Evolutionary conservation across 2,797 vertebrate genomes (phyloP), one percentile per base, ranked within the genome.

Genomic region (Scleropages formosus): DNA sequence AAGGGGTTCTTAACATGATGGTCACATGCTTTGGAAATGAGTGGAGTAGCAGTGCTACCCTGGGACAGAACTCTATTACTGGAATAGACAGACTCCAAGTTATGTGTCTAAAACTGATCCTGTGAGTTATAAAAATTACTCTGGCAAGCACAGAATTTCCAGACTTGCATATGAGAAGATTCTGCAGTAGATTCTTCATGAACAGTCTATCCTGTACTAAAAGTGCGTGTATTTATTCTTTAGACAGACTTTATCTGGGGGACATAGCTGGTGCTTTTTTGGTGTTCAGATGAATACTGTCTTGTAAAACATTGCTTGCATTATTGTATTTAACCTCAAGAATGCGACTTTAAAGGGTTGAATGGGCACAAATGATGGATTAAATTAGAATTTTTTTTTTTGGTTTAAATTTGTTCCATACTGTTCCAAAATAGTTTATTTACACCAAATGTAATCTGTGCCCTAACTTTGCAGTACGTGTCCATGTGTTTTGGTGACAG

Each of bases 281-380:
- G 47, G 47, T 31, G 53, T 53, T 49, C 13, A 1, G 47, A 51
- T 7, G 6, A 7, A 51, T 7, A 51, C 53, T 70, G 15, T 18
- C n/a, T 56, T 70, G 47, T 46, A 26, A 31, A 12, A 31, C 39
- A 67, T 13, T 20, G n/a, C 6, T 46, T 68, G 16, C 46, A 51
- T 69, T 69, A 46, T 49, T 51, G 68, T 70, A 56, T 70, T 70
- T 22, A 18, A 47, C 8, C 22, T 49, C 10, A 4, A 68, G 70
- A 51, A 56, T 68, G 53, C 22, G 13, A 15, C 8, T 51, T 56
- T 53, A 70, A 51, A 20, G 16, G 13, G 67, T 51, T 53, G 15
- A 16, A 26, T 18, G 24, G 22, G 4, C 46, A 26, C 24, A 24
- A 51, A 20, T 9, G 12, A 56, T 53, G 47, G 12, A 51, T 27